Percentiles rank a stretch among this genome's conserved stretches.
Evolutionary conservation across 1,140 invertebrate genomes (phyloP).

Genomic region (Saccostrea glomerata): DNA sequence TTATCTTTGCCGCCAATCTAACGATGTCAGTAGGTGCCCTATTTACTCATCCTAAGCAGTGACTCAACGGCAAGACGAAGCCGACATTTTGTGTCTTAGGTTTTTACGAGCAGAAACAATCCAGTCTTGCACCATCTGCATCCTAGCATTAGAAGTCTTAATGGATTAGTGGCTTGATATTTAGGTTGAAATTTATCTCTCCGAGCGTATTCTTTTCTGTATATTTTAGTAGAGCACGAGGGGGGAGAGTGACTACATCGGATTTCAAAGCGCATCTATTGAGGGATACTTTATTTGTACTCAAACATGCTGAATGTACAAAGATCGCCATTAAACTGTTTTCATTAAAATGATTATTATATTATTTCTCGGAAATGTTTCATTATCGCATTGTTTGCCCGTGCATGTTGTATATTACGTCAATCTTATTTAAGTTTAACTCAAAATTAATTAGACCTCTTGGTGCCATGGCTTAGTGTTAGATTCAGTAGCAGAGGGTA

Average conservation of each 20-base stretch:
- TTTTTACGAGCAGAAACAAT: conserved; percentile 36
- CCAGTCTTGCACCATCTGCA: conserved; percentile 29
- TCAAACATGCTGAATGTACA: background rate
- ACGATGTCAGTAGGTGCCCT: conserved; percentile 9
- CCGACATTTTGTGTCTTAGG: conserved; percentile 19
- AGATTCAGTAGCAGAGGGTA: background rate
- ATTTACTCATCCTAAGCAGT: conserved; percentile 12
- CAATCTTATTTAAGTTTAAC: background rate
- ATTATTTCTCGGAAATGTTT: background rate
- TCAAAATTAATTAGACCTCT: conserved; percentile 24
- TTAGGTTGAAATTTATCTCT: conserved; percentile 6
- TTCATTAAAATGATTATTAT: background rate
- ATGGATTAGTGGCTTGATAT: background rate
- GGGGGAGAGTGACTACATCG: background rate
- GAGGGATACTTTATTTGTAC: background rate
- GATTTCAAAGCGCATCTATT: background rate
- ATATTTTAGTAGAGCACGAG: background rate
- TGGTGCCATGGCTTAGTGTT: background rate
- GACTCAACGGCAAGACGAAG: conserved; percentile 15
- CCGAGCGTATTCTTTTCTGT: background rate
- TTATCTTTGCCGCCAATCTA: conserved; percentile 23
- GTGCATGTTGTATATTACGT: background rate
- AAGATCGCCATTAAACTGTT: no score
- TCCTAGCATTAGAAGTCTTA: background rate
- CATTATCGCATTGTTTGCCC: background rate